Conservation (phyloP, 2,888 invertebrate genomes). For the Ethmia dodecea region DNA sequence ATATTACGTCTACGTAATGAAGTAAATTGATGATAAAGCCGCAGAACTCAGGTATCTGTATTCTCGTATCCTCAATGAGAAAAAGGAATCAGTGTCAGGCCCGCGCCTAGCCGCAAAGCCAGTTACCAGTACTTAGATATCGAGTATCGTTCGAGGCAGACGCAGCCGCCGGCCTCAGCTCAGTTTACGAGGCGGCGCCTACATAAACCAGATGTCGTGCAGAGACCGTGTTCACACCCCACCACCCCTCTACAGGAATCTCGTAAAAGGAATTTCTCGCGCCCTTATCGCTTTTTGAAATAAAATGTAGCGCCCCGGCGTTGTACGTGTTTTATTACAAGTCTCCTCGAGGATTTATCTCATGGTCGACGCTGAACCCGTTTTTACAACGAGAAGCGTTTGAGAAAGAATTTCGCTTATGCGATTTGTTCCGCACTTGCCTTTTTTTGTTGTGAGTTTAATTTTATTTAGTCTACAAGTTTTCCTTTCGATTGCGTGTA, state of each 20-base stretch:
- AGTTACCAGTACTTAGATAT: background rate
- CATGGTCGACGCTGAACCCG: slow-evolving; percentile 51
- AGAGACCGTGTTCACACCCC: slow-evolving; percentile 42
- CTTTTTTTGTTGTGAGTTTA: slow-evolving; percentile 28
- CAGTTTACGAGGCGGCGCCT: slow-evolving; percentile 29
- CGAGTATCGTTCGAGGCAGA: background rate
- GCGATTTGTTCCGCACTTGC: slow-evolving; percentile 43
- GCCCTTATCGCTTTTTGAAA: slow-evolving; percentile 75
- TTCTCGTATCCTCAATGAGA: too few relatives aligned
- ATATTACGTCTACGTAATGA: too few relatives aligned
- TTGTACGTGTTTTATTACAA: slow-evolving; percentile 74
- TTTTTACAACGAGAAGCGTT: slow-evolving; percentile 46
- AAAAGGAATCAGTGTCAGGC: too few relatives aligned
- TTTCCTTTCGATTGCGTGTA: background rate
- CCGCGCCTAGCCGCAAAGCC: too few relatives aligned
- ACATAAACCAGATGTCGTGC: slow-evolving; percentile 70
- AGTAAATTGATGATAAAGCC: too few relatives aligned
- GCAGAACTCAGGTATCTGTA: too few relatives aligned
- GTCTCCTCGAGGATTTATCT: slow-evolving; percentile 71
- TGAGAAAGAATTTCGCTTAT: slow-evolving; percentile 50
- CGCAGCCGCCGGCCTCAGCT: slow-evolving; percentile 21
- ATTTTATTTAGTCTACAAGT: slow-evolving; percentile 3
- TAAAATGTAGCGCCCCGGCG: slow-evolving; percentile 69
- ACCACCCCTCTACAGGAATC: slow-evolving; percentile 54
- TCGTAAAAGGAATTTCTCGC: slow-evolving; percentile 74